These are phyloP conservation scores for Polydesmus complanatus DNA, from an alignment of 2,888 invertebrate species.

Conservation along the genomic window DNA sequence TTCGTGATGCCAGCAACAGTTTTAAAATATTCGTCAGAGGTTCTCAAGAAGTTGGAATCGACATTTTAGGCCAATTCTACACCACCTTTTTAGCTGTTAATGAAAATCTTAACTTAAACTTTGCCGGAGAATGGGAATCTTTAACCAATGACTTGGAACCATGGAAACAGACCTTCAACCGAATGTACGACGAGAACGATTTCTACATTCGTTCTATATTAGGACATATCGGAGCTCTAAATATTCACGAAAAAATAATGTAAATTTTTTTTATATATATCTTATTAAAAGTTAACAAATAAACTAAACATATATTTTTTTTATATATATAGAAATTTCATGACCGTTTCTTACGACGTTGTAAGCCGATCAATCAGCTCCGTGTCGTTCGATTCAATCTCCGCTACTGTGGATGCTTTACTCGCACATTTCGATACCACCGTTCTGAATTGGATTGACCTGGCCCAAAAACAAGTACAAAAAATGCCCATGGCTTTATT, in stretches of 20 bases:
- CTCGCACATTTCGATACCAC: background rate
- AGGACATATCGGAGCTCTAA: slow-evolving; percentile 5
- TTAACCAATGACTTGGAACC: slow-evolving; percentile 21
- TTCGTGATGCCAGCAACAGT: background rate
- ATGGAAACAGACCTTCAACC: slow-evolving; percentile 13
- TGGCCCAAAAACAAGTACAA: background rate
- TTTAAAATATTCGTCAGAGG: background rate
- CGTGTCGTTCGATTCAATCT: background rate
- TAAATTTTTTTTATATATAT: background rate
- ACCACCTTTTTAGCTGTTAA: background rate
- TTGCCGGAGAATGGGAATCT: slow-evolving; percentile 16
- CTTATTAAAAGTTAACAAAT: no score
- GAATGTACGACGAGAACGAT: slow-evolving; percentile 23
- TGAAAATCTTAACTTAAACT: background rate
- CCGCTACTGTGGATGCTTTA: no score
- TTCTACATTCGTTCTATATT: slow-evolving; percentile 24
- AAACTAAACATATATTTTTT: background rate
- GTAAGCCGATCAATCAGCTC: background rate
- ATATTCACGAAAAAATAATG: background rate
- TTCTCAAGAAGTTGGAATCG: background rate
- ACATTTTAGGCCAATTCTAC: no score
- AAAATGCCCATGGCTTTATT: background rate
- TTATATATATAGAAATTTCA: background rate
- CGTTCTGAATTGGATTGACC: background rate
- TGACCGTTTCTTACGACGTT: background rate